Percentiles rank a stretch among this genome's conserved stretches.
Conservation (phyloP, 2,888 invertebrate species). For the Liodrosophila aerea region DNA sequence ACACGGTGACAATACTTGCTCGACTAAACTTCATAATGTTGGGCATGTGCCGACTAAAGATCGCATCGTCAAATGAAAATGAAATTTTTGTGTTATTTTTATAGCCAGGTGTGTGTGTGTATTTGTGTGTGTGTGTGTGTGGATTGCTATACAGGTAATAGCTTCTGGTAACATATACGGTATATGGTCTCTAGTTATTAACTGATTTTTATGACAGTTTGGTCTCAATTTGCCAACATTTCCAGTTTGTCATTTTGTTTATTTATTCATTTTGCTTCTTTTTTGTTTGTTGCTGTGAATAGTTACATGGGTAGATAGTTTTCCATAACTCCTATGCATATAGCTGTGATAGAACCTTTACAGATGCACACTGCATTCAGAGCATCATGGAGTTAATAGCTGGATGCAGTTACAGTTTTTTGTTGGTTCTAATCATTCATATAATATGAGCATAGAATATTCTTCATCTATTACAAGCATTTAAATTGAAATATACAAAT, state of each 20-base stretch:
- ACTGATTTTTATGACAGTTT: slow-evolving; percentile 74
- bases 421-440: too few species aligned
- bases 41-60: slow-evolving; percentile 35
- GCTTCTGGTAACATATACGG: slow-evolving; percentile 16
- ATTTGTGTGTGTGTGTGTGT: not conserved
- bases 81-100: slow-evolving; percentile 39
- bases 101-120: slow-evolving; percentile 34
- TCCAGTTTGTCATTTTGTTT: slow-evolving; percentile 45
- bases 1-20: slow-evolving; percentile 48
- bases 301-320: slow-evolving; percentile 11
- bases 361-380: too few species aligned
- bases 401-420: too few species aligned
- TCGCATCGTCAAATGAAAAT: slow-evolving; percentile 64
- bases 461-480: too few species aligned
- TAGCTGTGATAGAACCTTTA: too few species aligned
- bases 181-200: slow-evolving; percentile 49
- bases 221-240: slow-evolving; percentile 68
- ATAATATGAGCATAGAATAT: too few species aligned
- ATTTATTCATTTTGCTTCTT: slow-evolving; percentile 15
- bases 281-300: slow-evolving; percentile 17
- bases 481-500: too few species aligned
- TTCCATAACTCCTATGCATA: not conserved
- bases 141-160: slow-evolving; percentile 5
- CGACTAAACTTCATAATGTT: slow-evolving; percentile 48
- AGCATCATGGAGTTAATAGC: too few species aligned